Evolutionary conservation across 1,140 invertebrate genomes (phyloP), one percentile per base, ranked within the genome.

Genomic region (Calosoma granatense): DNA sequence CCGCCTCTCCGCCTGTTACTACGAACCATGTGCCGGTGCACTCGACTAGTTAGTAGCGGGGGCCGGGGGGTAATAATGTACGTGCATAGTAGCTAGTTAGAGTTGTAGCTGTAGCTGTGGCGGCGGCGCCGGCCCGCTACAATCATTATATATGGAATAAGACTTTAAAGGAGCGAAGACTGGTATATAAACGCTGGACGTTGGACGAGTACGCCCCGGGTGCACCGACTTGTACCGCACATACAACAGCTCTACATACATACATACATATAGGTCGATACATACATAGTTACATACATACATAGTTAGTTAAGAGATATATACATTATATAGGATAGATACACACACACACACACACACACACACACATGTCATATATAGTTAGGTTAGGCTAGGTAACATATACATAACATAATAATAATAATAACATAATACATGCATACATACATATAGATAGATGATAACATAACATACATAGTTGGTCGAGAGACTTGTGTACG

Each of bases 11-110:
- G 20, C 43, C n/a, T n/a, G n/a, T n/a, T n/a, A n/a, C 43, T 19
- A 17, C 65, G 56, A 66, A 62, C 58, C 68, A 68, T 67, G 66
- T 72, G 63, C 65, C 68, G 61, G 67, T 70, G 65, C 67, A 71
- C 59, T 67, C 70, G 36, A 69, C 72, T 64, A 72, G 69, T 72
- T 72, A 72, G 69, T 71, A 62, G 15, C 52, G 20, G n/a, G n/a
- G n/a, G n/a, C n/a, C n/a, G n/a, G n/a, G n/a, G n/a, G 20, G 54
- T 36, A 51, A 51, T 56, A 47, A 55, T 39, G 17, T 47, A 55
- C 21, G 20, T 51, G 30, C 26, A n/a, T 20, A 55, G 36, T 47
- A 30, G 15, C 23, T 39, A 58, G 51, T 23, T 58, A 52, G 47
- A n/a, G n/a, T n/a, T n/a, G n/a, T n/a, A 51, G 54, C 52, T 26